These are phyloP conservation scores for Apis dorsata DNA, from an alignment of 1,140 invertebrate genomes.

Conservation along the genomic window DNA sequence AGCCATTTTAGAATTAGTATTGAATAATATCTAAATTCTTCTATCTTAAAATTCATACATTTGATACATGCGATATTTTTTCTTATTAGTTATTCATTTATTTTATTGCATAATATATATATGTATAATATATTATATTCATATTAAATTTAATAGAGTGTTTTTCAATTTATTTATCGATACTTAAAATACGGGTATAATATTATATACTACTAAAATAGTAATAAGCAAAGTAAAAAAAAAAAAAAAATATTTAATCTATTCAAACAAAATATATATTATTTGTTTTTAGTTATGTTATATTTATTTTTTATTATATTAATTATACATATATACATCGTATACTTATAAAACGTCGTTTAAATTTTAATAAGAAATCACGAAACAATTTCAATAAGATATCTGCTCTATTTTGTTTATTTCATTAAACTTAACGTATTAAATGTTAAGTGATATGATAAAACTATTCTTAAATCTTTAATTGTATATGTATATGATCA, in stretches of 20 bases:
- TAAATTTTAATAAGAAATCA: neutral
- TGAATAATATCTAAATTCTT: conserved; percentile 19
- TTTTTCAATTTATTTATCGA: conserved; percentile 10
- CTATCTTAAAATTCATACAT: neutral
- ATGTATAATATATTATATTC: neutral
- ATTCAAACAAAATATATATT: neutral
- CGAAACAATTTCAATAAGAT: neutral
- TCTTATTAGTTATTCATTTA: conserved; percentile 17
- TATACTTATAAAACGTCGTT: neutral
- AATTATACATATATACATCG: neutral
- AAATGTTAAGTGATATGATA: neutral
- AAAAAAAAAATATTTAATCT: conserved; percentile 1
- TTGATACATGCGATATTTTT: neutral
- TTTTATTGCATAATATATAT: conserved; percentile 15
- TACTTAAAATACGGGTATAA: conserved; percentile 10
- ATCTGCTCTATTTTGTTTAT: neutral
- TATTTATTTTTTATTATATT: neutral
- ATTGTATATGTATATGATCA: conserved; percentile 23
- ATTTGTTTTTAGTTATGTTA: too few species aligned
- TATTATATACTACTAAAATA: neutral
- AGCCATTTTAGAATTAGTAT: conserved; percentile 5
- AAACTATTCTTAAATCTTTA: neutral
- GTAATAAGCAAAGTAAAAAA: conserved; percentile 7
- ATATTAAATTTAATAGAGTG: neutral
- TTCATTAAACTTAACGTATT: neutral